Conservation (phyloP, 2,797 vertebrate species). For the Eidolon dupreanum region DNA sequence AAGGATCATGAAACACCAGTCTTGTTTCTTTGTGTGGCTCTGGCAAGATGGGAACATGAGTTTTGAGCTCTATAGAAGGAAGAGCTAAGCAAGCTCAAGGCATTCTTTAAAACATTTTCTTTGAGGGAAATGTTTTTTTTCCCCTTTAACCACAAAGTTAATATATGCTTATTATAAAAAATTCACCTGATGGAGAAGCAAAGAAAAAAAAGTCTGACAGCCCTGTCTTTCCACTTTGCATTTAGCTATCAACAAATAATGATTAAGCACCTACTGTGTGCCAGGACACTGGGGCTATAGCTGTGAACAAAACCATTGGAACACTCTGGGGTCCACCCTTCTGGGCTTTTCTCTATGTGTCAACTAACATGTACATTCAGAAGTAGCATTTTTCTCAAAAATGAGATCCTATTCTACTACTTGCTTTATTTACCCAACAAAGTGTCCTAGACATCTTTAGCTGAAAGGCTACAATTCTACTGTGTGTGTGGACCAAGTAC, state of each 20-base stretch:
- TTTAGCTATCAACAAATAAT: background rate
- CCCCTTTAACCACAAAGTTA: constrained; percentile 17
- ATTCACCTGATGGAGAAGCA: constrained; percentile 11
- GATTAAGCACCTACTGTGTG: constrained; percentile 29
- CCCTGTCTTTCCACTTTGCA: background rate
- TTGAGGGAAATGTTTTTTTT: background rate
- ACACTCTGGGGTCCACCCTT: background rate
- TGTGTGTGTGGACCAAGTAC: too few relatives aligned
- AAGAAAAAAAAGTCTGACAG: background rate
- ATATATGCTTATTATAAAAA: constrained; percentile 33
- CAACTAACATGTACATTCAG: background rate
- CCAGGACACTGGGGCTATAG: background rate
- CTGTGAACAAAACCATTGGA: background rate
- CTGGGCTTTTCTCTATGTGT: background rate
- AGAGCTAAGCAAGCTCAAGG: background rate
- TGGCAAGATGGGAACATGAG: background rate
- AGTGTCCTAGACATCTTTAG: background rate
- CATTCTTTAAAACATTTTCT: background rate
- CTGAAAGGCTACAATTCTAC: background rate
- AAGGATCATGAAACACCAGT: background rate
- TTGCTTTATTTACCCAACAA: background rate
- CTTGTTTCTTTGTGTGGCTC: background rate
- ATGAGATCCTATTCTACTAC: background rate
- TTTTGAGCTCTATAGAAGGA: background rate
- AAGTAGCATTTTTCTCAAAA: background rate